Percentiles rank a stretch among this genome's conserved stretches.
Conservation (phyloP, 2,888 invertebrate genomes). For the Harpalus rufipes region DNA sequence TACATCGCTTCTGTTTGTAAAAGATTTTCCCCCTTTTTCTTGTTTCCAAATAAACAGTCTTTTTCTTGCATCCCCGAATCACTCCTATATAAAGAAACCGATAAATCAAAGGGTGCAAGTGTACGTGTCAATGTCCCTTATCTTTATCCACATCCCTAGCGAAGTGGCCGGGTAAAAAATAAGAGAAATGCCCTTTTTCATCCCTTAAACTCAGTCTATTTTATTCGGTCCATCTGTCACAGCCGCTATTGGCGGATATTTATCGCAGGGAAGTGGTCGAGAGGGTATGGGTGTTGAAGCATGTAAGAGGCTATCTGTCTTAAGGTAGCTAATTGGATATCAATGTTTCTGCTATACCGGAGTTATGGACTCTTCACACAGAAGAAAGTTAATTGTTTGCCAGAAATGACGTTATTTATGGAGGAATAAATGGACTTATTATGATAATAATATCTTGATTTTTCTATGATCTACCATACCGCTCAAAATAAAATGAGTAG, state of each 20-base stretch:
- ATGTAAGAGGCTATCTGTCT: constrained; percentile 59
- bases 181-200: constrained; percentile 73
- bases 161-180: constrained; percentile 74
- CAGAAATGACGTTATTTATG: background rate
- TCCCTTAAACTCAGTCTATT: constrained; percentile 74
- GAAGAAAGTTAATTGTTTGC: background rate
- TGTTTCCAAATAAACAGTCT: constrained; percentile 2
- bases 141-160: constrained; percentile 71
- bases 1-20: background rate
- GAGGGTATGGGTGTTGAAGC: constrained; percentile 51
- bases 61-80: constrained; percentile 9
- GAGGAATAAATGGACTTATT: background rate
- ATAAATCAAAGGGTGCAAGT: constrained; percentile 23
- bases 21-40: background rate
- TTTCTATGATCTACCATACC: no score
- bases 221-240: constrained; percentile 74
- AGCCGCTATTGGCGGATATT: constrained; percentile 68
- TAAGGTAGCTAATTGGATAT: constrained; percentile 45
- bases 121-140: constrained; percentile 29
- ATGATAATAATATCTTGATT: background rate
- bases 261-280: constrained; percentile 37
- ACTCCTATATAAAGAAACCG: constrained; percentile 18
- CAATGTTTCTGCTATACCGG: constrained; percentile 38
- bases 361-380: constrained; percentile 15
- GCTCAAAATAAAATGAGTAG: no score